Evolutionary conservation across 2,888 invertebrate species (phyloP).

Genomic region (Drosophila peninsularis): DNA sequence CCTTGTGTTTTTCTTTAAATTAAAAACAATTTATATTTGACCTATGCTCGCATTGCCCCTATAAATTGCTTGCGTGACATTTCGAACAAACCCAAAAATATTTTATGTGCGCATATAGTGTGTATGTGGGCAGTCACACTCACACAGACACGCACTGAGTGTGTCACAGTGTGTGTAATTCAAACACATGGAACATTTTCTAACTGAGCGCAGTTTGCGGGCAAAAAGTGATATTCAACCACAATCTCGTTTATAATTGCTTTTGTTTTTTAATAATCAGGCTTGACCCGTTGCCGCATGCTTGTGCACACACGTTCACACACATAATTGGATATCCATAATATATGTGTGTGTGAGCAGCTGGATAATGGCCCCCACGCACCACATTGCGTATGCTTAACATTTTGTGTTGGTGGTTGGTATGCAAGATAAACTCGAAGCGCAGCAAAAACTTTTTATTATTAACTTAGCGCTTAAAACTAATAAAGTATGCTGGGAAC

Average conservation of each 20-base stretch:
- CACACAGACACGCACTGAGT: not conserved
- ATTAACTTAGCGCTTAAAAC: constrained; percentile 74
- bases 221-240: constrained; percentile 56
- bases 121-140: constrained; percentile 55
- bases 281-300: constrained; percentile 59
- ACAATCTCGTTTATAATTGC: constrained; percentile 66
- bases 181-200: constrained; percentile 36
- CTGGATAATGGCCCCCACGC: constrained; percentile 46
- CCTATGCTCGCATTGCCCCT: constrained; percentile 38
- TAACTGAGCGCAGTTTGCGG: constrained; percentile 59
- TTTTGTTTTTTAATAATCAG: constrained; percentile 78
- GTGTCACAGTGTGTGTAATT: constrained; percentile 16
- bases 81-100: constrained; percentile 40
- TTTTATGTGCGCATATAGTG: constrained; percentile 48
- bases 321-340: constrained; percentile 13
- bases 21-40: constrained; percentile 24
- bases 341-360: constrained; percentile 10
- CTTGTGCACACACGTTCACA: constrained; percentile 6
- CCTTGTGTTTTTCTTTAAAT: not conserved
- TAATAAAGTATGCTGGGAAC: constrained; percentile 63
- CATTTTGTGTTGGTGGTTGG: constrained; percentile 49
- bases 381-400: constrained; percentile 66
- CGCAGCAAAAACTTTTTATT: constrained; percentile 64
- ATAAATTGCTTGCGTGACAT: constrained; percentile 48
- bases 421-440: constrained; percentile 61